These are phyloP conservation scores for Amphibalanus amphitrite DNA, from an alignment of 1,140 invertebrate species.

Conservation along the genomic window DNA sequence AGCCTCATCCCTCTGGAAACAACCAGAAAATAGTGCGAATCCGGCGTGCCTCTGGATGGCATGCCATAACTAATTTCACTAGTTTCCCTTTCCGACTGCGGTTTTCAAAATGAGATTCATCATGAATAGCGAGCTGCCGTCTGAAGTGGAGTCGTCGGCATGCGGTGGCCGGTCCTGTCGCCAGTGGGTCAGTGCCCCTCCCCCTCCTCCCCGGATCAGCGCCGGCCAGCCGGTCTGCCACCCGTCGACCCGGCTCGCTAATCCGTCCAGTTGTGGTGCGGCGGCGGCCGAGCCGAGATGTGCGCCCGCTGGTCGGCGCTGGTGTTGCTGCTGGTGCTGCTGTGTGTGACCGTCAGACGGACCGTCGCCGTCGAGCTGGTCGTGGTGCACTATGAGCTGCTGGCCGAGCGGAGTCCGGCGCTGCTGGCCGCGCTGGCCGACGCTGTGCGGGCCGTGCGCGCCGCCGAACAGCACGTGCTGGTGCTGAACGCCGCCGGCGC, in stretches of 20 bases:
- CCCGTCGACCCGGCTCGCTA: not conserved
- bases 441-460: not conserved
- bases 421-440: constrained; percentile 6
- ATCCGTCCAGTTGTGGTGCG: not conserved
- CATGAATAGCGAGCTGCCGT: too few relatives aligned
- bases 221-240: too few relatives aligned
- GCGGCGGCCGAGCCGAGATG: not conserved
- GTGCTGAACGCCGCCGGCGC: constrained; percentile 11
- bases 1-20: too few relatives aligned
- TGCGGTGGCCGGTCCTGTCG: too few relatives aligned
- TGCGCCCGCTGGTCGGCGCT: not conserved
- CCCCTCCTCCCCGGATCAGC: too few relatives aligned
- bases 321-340: constrained; percentile 5
- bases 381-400: not conserved
- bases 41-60: too few relatives aligned
- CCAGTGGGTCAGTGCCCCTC: too few relatives aligned
- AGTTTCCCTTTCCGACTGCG: too few relatives aligned
- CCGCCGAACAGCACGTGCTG: not conserved
- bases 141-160: too few relatives aligned
- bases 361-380: not conserved
- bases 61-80: too few relatives aligned
- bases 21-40: too few relatives aligned
- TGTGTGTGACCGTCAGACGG: not conserved
- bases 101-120: too few relatives aligned
- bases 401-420: not conserved